phyloP scores from a whole-genome alignment of 2,113 vertebrate species.

The Siniperca knerii region DNA sequence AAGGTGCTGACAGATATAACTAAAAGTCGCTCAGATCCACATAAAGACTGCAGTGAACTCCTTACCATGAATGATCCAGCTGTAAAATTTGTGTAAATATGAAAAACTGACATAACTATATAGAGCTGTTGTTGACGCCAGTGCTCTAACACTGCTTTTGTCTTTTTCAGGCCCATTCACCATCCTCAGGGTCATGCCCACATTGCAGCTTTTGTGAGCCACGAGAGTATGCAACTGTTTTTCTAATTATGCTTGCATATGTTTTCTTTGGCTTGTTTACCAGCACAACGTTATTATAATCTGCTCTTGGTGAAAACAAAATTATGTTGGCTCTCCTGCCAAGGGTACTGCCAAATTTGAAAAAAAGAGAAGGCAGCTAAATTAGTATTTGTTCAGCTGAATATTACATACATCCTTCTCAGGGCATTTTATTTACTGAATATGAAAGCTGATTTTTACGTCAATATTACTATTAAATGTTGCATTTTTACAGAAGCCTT shows the following conservation, averaged over 20 bases:
- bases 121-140: neutral
- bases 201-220: slow-evolving; percentile 96
- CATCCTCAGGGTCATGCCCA: slow-evolving; percentile 97
- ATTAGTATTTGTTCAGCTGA: neutral
- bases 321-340: neutral
- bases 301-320: neutral
- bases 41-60: neutral
- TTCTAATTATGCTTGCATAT: neutral
- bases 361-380: too few relatives aligned
- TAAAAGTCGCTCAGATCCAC: neutral
- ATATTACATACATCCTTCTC: neutral
- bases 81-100: neutral
- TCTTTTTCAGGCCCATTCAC: slow-evolving; percentile 90
- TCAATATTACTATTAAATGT: neutral
- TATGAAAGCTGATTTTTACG: neutral
- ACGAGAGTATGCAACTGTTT: slow-evolving; percentile 89
- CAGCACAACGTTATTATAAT: neutral
- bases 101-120: too few relatives aligned
- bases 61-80: too few relatives aligned
- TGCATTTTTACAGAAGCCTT: too few relatives aligned
- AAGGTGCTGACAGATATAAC: too few relatives aligned
- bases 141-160: neutral
- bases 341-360: neutral
- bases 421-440: neutral
- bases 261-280: neutral